phyloP scores from a whole-genome alignment of 1,140 invertebrate genomes.

The Eumaeus atala region DNA sequence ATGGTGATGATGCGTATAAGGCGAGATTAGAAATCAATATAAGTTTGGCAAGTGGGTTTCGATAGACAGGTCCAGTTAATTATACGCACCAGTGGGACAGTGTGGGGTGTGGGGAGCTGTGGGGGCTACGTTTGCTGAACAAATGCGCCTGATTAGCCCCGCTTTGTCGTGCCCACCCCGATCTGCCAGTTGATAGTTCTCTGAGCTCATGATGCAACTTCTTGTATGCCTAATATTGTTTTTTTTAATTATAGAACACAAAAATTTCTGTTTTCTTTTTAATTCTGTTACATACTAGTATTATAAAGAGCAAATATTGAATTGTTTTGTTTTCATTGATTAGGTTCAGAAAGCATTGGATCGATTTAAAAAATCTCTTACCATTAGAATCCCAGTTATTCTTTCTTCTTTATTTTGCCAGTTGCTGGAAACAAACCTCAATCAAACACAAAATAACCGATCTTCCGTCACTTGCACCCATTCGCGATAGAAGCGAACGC shows the following conservation, averaged over 20 bases:
- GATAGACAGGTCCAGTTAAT: constrained; percentile 43
- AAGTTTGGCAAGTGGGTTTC: constrained; percentile 11
- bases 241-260: background rate
- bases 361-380: no score
- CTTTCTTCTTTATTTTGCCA: no score
- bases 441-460: no score
- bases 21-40: constrained; percentile 3
- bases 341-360: no score
- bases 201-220: constrained; percentile 2
- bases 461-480: no score
- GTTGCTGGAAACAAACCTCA: no score
- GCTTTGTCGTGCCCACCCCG: constrained; percentile 40
- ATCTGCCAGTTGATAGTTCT: constrained; percentile 14
- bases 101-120: constrained; percentile 15
- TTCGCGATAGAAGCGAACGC: no score
- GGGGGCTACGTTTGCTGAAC: constrained; percentile 44
- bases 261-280: constrained; percentile 10
- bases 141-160: constrained; percentile 60
- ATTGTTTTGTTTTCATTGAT: no score
- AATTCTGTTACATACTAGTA: no score
- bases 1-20: no score
- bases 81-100: constrained; percentile 41
- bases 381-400: no score
- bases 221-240: constrained; percentile 3
- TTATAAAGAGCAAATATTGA: no score